phyloP scores from a whole-genome alignment of 2,797 vertebrate species.

The Pseudotriccus pelzelni region DNA sequence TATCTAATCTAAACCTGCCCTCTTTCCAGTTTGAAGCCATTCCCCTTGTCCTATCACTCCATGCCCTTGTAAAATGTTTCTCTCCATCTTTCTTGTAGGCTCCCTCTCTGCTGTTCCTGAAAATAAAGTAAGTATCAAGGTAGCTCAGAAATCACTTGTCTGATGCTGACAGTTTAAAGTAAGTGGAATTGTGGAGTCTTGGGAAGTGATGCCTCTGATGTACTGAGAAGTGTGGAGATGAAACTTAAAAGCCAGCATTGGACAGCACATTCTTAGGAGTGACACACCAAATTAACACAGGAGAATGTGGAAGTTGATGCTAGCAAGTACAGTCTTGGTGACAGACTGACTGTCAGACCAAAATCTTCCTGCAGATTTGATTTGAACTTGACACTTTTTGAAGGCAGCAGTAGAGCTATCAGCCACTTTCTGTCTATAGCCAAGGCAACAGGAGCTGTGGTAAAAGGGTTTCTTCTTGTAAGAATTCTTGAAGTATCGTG shows the following conservation, averaged over 20 bases:
- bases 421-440: background rate
- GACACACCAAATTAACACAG: background rate
- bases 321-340: background rate
- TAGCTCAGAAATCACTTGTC: background rate
- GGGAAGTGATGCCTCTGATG: background rate
- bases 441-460: background rate
- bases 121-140: background rate
- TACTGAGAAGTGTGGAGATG: background rate
- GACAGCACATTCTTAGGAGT: background rate
- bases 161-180: background rate
- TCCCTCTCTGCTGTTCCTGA: background rate
- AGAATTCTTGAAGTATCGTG: rapidly evolving
- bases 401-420: background rate
- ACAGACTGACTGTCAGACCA: background rate
- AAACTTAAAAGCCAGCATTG: background rate
- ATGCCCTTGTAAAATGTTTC: background rate
- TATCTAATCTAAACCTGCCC: background rate
- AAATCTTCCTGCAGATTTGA: background rate
- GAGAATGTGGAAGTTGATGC: background rate
- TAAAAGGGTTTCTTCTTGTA: background rate
- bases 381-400: background rate
- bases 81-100: background rate
- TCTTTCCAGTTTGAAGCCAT: background rate
- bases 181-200: background rate
- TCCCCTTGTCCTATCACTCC: background rate